These are phyloP conservation scores for Anhinga anhinga DNA, from an alignment of 2,113 vertebrate genomes.

Conservation along the genomic window DNA sequence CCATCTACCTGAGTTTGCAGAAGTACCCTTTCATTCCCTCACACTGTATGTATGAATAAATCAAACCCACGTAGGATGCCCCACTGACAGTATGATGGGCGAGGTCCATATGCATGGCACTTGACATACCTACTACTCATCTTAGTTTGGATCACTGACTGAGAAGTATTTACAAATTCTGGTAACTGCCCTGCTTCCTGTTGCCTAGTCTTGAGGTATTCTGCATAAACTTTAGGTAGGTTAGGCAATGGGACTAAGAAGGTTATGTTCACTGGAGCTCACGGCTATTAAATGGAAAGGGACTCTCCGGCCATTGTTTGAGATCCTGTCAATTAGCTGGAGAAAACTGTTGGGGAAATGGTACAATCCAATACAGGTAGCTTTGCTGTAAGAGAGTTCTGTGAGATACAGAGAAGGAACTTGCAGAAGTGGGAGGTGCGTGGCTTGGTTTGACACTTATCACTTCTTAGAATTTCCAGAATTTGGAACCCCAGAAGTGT, in stretches of 20 bases:
- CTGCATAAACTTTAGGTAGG: neutral
- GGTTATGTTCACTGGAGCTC: neutral
- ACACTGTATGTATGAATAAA: neutral
- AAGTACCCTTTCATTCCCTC: neutral
- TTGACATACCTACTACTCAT: neutral
- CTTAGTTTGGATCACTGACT: neutral
- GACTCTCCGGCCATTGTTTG: neutral
- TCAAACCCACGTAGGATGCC: neutral
- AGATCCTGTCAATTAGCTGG: neutral
- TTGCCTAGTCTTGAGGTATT: neutral
- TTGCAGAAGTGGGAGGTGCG: neutral
- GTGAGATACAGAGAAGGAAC: neutral
- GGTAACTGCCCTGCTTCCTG: neutral
- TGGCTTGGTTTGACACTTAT: neutral
- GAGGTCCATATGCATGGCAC: neutral
- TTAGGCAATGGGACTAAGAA: neutral
- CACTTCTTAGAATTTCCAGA: neutral
- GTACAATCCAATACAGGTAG: neutral
- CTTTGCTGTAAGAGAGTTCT: neutral
- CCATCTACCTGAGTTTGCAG: neutral
- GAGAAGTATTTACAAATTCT: neutral
- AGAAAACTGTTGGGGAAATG: neutral
- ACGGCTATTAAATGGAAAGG: neutral
- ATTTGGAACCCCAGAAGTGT: neutral
- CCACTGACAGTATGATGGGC: neutral